These are phyloP conservation scores for Papilio dardanus DNA, from an alignment of 1,140 invertebrate species.

Conservation along the genomic window DNA sequence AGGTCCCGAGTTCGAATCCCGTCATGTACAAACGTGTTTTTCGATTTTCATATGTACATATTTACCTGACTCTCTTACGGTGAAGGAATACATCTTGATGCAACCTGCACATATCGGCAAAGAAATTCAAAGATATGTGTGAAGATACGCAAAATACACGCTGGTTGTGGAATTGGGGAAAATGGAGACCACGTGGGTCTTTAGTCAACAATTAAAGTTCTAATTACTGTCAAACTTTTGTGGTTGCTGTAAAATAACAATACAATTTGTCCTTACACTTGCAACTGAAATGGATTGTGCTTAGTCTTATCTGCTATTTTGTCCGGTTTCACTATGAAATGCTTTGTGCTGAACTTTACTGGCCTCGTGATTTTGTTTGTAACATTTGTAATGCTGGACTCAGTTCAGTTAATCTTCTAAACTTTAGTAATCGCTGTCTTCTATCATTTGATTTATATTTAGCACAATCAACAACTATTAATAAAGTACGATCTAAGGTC, in stretches of 20 bases:
- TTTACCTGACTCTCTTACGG: too few species aligned
- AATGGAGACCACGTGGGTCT: too few species aligned
- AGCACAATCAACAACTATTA: neutral
- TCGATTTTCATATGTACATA: too few species aligned
- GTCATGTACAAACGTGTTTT: too few species aligned
- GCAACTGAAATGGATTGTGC: neutral
- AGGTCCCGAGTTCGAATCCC: too few species aligned
- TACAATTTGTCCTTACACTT: neutral
- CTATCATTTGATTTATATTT: neutral
- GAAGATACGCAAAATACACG: too few species aligned
- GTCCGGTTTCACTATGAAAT: neutral
- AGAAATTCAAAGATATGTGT: too few species aligned
- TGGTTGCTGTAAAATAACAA: slow-evolving; percentile 3
- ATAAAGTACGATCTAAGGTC: too few species aligned
- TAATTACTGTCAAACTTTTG: neutral
- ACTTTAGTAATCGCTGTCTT: neutral
- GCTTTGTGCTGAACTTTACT: slow-evolving; percentile 1
- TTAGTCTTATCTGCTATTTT: slow-evolving; percentile 2
- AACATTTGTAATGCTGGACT: neutral
- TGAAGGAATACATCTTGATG: too few species aligned
- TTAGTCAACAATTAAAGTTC: neutral
- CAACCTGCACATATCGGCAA: too few species aligned
- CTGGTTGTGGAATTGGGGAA: too few species aligned
- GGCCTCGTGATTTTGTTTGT: slow-evolving; percentile 5
- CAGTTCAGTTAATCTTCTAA: neutral